phyloP scores from a whole-genome alignment of 2,888 invertebrate species.

The Sylvicola cinctus region DNA sequence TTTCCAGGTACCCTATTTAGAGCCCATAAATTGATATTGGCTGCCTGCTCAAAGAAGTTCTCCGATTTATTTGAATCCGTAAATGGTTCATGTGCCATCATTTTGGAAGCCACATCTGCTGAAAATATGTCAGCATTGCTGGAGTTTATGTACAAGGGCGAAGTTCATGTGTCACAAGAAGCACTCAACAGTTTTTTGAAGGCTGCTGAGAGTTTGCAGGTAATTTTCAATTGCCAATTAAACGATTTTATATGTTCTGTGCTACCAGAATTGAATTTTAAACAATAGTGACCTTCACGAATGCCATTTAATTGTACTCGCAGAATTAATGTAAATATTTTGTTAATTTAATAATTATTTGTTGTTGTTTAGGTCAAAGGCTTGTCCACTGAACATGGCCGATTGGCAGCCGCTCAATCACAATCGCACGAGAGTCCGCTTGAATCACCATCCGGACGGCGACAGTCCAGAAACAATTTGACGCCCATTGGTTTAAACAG shows the following conservation, averaged over 20 bases:
- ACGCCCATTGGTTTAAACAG: conserved; percentile 16
- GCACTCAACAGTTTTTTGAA: conserved; percentile 78
- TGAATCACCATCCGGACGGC: conserved; percentile 25
- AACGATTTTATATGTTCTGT: neutral
- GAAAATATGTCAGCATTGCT: conserved; percentile 78
- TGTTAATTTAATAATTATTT: neutral
- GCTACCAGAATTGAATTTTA: no score
- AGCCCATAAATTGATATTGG: conserved; percentile 78
- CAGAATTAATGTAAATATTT: conserved; percentile 1
- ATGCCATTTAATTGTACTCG: no score
- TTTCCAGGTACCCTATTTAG: conserved; percentile 69
- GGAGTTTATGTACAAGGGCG: conserved; percentile 89
- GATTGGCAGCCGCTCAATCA: conserved; percentile 25
- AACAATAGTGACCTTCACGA: no score
- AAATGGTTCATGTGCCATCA: conserved; percentile 61
- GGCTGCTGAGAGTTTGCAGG: conserved; percentile 78
- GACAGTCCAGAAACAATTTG: conserved; percentile 23
- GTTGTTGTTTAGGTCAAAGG: conserved; percentile 40
- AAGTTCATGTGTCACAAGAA: conserved; percentile 83
- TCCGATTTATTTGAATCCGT: conserved; percentile 79
- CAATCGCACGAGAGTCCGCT: conserved; percentile 20
- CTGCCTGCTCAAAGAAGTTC: conserved; percentile 84
- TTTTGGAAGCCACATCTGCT: conserved; percentile 74
- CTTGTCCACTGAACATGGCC: conserved; percentile 49
- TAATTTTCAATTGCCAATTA: conserved; percentile 16